Conservation (phyloP, 1,140 invertebrate genomes). For the Drosophila carrolli region DNA sequence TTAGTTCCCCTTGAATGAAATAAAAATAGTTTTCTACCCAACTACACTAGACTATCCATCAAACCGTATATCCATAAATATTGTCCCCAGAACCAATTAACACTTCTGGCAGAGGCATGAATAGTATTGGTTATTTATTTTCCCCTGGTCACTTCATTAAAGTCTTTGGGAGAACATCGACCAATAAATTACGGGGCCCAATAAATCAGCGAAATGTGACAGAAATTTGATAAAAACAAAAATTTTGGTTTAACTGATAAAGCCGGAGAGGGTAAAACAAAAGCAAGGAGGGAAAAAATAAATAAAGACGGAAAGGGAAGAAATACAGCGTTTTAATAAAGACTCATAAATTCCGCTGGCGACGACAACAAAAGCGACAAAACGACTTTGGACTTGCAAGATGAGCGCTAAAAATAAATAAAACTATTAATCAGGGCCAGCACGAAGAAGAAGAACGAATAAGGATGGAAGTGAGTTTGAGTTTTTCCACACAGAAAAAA, state of each 20-base stretch:
- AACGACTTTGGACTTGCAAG: constrained; percentile 68
- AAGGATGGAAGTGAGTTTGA: constrained; percentile 34
- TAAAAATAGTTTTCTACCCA: background rate
- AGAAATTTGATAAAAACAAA: constrained; percentile 77
- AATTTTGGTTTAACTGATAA: constrained; percentile 64
- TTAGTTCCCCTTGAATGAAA: too few relatives aligned
- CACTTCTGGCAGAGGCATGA: constrained; percentile 32
- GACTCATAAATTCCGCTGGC: constrained; percentile 70
- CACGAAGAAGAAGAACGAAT: constrained; percentile 43
- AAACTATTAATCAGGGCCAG: constrained; percentile 78
- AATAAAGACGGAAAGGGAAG: constrained; percentile 33
- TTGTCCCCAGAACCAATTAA: constrained; percentile 32
- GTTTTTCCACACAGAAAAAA: constrained; percentile 44
- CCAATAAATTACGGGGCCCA: constrained; percentile 33
- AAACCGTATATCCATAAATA: constrained; percentile 22
- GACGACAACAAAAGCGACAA: constrained; percentile 68
- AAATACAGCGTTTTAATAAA: constrained; percentile 80
- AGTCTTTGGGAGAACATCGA: constrained; percentile 40
- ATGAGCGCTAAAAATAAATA: constrained; percentile 83
- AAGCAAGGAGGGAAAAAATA: constrained; percentile 15
- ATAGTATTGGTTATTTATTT: constrained; percentile 33
- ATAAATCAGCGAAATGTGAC: constrained; percentile 78
- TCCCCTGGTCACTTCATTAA: constrained; percentile 54
- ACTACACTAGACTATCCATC: constrained; percentile 4
- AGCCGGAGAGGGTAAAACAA: constrained; percentile 27